Evolutionary conservation across 2,888 invertebrate species (phyloP).

Genomic region (Eristalis tenax): DNA sequence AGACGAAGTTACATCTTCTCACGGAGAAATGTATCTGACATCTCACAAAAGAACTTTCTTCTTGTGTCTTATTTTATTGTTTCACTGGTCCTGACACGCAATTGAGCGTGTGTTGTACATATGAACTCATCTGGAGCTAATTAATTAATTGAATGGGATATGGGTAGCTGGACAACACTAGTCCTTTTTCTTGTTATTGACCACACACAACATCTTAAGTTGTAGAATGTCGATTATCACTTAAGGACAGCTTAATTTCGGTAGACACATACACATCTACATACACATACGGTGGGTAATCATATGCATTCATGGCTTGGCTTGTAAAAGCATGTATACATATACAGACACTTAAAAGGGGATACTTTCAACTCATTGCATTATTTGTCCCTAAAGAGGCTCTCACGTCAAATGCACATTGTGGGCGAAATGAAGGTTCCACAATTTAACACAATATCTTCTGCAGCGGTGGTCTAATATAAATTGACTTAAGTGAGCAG

Average conservation of each 20-base stretch:
- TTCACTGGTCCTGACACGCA: slow-evolving; percentile 67
- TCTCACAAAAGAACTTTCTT: slow-evolving; percentile 56
- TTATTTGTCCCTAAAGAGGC: slow-evolving; percentile 41
- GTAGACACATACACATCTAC: background rate
- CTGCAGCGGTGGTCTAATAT: slow-evolving; percentile 19
- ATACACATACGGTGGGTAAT: background rate
- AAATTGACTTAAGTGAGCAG: background rate
- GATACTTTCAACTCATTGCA: slow-evolving; percentile 38
- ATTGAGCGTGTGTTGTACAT: slow-evolving; percentile 61
- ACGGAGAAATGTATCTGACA: slow-evolving; percentile 60
- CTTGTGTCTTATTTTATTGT: slow-evolving; percentile 61
- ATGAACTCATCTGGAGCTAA: slow-evolving; percentile 65
- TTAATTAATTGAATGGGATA: slow-evolving; percentile 68
- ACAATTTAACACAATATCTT: background rate
- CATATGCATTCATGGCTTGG: background rate
- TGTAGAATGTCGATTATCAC: slow-evolving; percentile 40
- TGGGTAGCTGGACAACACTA: slow-evolving; percentile 23
- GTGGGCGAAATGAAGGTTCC: background rate
- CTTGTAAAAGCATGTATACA: background rate
- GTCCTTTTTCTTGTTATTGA: slow-evolving; percentile 10
- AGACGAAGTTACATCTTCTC: slow-evolving; percentile 27
- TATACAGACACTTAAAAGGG: background rate
- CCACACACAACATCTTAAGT: slow-evolving; percentile 25
- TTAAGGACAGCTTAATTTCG: slow-evolving; percentile 23
- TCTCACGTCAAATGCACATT: slow-evolving; percentile 49